A percentile compares a stretch with the other conserved stretches of the same genome.
These are phyloP conservation scores for Drosophila ficusphila DNA, from an alignment of 1,140 invertebrate species.

Conservation along the genomic window DNA sequence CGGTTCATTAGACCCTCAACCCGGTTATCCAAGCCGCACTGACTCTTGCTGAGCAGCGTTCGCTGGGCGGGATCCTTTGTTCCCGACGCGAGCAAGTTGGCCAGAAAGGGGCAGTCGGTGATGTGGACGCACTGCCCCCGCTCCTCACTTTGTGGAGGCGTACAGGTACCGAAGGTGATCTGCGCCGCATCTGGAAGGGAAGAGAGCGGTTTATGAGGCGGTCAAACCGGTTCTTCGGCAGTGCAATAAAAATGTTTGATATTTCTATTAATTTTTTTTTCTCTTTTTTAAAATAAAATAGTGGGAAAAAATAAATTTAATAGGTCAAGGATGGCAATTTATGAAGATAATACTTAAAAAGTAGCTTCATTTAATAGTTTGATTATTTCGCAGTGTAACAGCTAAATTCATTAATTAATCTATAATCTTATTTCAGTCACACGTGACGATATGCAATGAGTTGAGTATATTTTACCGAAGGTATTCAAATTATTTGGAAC, in stretches of 20 bases:
- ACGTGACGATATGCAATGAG: too few relatives aligned
- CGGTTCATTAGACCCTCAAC: slow-evolving; percentile 33
- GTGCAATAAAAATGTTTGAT: background rate
- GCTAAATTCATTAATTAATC: too few relatives aligned
- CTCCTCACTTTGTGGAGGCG: slow-evolving; percentile 70
- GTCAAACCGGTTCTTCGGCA: slow-evolving; percentile 43
- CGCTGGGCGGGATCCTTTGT: slow-evolving; percentile 16
- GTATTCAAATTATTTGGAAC: too few relatives aligned
- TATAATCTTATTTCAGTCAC: too few relatives aligned
- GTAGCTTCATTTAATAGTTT: too few relatives aligned
- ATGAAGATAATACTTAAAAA: too few relatives aligned
- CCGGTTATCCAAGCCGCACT: slow-evolving; percentile 70
- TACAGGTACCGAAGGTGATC: slow-evolving; percentile 71
- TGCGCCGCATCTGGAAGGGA: slow-evolving; percentile 34
- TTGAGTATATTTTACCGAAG: too few relatives aligned
- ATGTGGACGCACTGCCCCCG: slow-evolving; percentile 83
- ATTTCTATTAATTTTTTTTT: background rate
- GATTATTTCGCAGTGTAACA: too few relatives aligned
- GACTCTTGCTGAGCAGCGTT: slow-evolving; percentile 53
- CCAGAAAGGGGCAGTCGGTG: slow-evolving; percentile 75
- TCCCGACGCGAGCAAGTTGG: slow-evolving; percentile 55
- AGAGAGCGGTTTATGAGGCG: slow-evolving; percentile 8
- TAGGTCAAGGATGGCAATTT: too few relatives aligned
- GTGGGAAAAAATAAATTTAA: too few relatives aligned
- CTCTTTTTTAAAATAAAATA: background rate